phyloP scores from a whole-genome alignment of 92 coral and sea anemone genomes.

The Isaurus tuberculatus region DNA sequence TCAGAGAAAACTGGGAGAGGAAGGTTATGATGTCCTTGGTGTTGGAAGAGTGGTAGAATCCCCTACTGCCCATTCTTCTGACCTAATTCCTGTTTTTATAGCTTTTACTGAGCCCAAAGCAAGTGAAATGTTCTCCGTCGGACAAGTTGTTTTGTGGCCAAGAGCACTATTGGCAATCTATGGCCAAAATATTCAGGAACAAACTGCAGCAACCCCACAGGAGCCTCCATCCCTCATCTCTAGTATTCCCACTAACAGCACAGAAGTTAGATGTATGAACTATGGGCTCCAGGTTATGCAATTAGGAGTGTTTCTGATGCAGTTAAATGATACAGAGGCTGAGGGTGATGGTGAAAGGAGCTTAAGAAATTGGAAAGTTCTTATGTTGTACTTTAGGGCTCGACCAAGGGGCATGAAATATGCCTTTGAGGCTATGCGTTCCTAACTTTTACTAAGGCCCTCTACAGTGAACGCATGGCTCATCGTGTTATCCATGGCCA shows the following conservation, averaged over 20 bases:
- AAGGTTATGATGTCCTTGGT: conserved; percentile 34
- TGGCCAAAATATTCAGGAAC: background rate
- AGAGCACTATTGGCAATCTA: conserved; percentile 10
- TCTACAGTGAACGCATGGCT: conserved; percentile 61
- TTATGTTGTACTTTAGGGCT: conserved; percentile 68
- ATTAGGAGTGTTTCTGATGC: conserved; percentile 66
- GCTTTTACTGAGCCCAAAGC: conserved; percentile 36
- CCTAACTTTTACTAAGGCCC: conserved; percentile 59
- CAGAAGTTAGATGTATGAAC: conserved; percentile 66
- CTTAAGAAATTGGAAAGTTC: conserved; percentile 68
- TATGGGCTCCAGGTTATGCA: conserved; percentile 65
- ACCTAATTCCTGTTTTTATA: conserved; percentile 24
- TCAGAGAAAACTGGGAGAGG: no score
- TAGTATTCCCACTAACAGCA: conserved; percentile 30
- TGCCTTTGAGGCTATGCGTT: conserved; percentile 68
- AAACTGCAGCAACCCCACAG: background rate
- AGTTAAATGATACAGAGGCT: conserved; percentile 70
- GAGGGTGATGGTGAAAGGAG: conserved; percentile 73
- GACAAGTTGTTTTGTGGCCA: conserved; percentile 60
- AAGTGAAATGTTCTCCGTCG: conserved; percentile 32
- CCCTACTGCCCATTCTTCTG: background rate
- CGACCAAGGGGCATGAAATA: conserved; percentile 53
- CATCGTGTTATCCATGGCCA: conserved; percentile 68
- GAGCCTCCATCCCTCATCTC: conserved; percentile 25
- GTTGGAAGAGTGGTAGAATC: conserved; percentile 46